A percentile compares a stretch with the other conserved stretches of the same genome.
phyloP scores from a whole-genome alignment of 2,888 invertebrate species.

The Cyaniris semiargus region DNA sequence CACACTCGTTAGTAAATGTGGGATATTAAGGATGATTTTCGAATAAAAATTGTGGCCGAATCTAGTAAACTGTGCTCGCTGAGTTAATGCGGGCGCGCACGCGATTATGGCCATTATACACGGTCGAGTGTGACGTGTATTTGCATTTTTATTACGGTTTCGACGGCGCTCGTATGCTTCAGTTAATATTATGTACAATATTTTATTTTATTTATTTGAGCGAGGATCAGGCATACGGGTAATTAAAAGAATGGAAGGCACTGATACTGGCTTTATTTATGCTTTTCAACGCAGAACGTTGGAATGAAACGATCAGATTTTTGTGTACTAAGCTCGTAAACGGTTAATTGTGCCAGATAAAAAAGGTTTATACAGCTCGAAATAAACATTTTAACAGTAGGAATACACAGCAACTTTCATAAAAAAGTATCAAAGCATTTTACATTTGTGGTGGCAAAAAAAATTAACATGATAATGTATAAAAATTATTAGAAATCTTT shows the following conservation, averaged over 20 bases:
- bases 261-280: conserved; percentile 24
- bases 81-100: conserved; percentile 53
- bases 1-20: conserved; percentile 63
- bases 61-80: conserved; percentile 47
- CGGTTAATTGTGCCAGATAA: conserved; percentile 12
- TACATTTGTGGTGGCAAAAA: background rate
- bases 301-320: conserved; percentile 17
- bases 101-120: conserved; percentile 53
- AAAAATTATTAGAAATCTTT: no score
- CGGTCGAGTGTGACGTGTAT: conserved; percentile 44
- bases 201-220: conserved; percentile 33
- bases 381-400: background rate
- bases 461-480: no score
- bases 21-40: conserved; percentile 63
- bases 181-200: conserved; percentile 33
- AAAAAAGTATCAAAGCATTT: background rate
- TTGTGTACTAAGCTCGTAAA: conserved; percentile 21
- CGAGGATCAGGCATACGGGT: conserved; percentile 27
- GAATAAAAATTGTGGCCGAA: conserved; percentile 58
- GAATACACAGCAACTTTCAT: background rate
- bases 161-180: conserved; percentile 35
- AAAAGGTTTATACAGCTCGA: background rate
- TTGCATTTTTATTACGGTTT: conserved; percentile 44
- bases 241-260: conserved; percentile 28
- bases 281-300: conserved; percentile 10